phyloP scores from a whole-genome alignment of 2,888 invertebrate genomes.

The Agriopis leucophaearia region DNA sequence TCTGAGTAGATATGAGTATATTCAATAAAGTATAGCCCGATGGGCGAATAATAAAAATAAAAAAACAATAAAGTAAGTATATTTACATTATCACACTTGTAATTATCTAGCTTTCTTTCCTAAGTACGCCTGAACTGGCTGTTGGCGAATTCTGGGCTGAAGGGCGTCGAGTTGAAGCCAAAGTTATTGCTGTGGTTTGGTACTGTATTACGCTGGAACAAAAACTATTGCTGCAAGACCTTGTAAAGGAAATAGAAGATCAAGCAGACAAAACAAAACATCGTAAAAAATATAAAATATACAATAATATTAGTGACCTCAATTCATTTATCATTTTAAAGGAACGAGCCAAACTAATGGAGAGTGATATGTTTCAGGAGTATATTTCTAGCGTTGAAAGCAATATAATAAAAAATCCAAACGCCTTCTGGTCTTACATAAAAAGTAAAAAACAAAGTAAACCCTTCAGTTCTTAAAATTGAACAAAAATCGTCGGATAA shows the following conservation, averaged over 20 bases:
- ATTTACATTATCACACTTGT: constrained; percentile 16
- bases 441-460: no score
- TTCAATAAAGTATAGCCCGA: constrained; percentile 7
- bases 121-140: constrained; percentile 50
- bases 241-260: background rate
- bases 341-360: no score
- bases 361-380: no score
- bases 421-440: no score
- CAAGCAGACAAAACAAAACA: background rate
- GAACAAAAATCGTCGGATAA: no score
- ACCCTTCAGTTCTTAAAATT: no score
- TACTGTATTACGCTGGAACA: constrained; percentile 46
- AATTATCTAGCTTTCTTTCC: constrained; percentile 11
- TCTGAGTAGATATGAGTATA: background rate
- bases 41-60: no score
- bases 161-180: constrained; percentile 70
- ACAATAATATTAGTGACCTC: constrained; percentile 8
- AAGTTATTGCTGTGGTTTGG: constrained; percentile 74
- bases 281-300: no score
- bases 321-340: constrained; percentile 13
- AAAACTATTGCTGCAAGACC: constrained; percentile 11
- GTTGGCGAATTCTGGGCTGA: constrained; percentile 66
- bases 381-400: no score
- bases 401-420: no score
- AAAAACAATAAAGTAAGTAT: no score